Evolutionary conservation across 2,888 invertebrate genomes (phyloP).

Genomic region (Geotrupes spiniger): DNA sequence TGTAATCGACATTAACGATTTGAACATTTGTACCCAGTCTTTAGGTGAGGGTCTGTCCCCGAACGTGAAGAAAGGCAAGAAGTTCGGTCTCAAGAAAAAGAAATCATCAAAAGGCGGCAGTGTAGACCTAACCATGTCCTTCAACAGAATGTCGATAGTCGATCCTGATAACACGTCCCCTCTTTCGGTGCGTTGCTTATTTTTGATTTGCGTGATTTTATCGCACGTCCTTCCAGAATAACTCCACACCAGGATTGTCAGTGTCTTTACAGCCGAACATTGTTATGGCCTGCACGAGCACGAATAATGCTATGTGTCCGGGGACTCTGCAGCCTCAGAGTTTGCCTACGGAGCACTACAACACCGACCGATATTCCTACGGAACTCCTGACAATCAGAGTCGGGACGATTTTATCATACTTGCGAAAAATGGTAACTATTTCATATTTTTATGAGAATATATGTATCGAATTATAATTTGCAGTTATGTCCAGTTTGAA

Average conservation of each 20-base stretch:
- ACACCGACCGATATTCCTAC: slow-evolving; percentile 31
- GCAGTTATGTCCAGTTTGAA: slow-evolving; percentile 54
- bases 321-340: slow-evolving; percentile 25
- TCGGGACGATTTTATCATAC: slow-evolving; percentile 62
- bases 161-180: slow-evolving; percentile 50
- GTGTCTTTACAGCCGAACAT: slow-evolving; percentile 21
- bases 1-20: no score
- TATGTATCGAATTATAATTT: slow-evolving; percentile 17
- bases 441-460: neutral
- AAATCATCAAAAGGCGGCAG: slow-evolving; percentile 63
- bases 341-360: slow-evolving; percentile 24
- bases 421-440: slow-evolving; percentile 67
- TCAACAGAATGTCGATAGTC: slow-evolving; percentile 37
- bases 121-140: slow-evolving; percentile 56
- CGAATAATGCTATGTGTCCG: slow-evolving; percentile 9
- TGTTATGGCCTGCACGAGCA: slow-evolving; percentile 19
- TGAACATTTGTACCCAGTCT: no score
- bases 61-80: slow-evolving; percentile 66
- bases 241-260: slow-evolving; percentile 19
- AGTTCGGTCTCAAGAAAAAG: slow-evolving; percentile 68
- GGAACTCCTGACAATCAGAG: slow-evolving; percentile 32
- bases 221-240: slow-evolving; percentile 16
- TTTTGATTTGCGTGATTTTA: neutral
- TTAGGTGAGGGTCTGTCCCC: slow-evolving; percentile 61
- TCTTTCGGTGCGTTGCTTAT: slow-evolving; percentile 44